Evolutionary conservation across 1,140 invertebrate genomes (phyloP), one percentile per base, ranked within the genome.

Genomic region (Sinella curviseta): DNA sequence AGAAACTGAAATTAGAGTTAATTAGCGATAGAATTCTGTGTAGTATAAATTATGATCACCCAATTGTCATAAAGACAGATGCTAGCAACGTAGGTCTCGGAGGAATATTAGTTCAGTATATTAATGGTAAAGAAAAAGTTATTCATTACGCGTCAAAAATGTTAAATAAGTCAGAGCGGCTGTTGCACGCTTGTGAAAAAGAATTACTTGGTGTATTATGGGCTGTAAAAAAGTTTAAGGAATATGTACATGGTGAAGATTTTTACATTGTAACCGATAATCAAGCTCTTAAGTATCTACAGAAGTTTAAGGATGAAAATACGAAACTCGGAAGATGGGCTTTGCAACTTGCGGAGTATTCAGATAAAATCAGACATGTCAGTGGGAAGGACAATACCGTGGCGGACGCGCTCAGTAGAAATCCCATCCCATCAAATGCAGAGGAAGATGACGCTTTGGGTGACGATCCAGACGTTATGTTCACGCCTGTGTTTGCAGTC

Each of bases 311-410:
- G 8, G 20, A 73, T 26, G 79, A 73, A 14, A 76, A 36, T 36
- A 65, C 35, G 1, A 83, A 81, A 48, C 31, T 83, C 12, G 30
- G 24, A 3, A 35, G 83, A 54, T 85, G 84, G 85, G 76, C 81
- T 0, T 17, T 79, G 0, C 35, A 77, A 73, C 70, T 85, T 3
- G 39, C 78, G 35, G 70, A 78, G 24, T 85, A 36, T 79, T 33
- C 76, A 16, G 54, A 75, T n/a, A 74, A 80, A 76, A 77, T 85
- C 17, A 20, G 80, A 0, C 85, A 87, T 78, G 65, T 86, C 24
- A 85, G 80, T n/a, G n/a, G n/a, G n/a, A n/a, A n/a, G n/a, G n/a
- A n/a, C n/a, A n/a, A n/a, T n/a, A n/a, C n/a, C n/a, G n/a, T n/a
- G n/a, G n/a, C n/a, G 0, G 82, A 83, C 65, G 80, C 80, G 20